Percentiles rank a stretch among this genome's conserved stretches.
Conservation (phyloP, 2,113 vertebrate species). For the Eretmochelys imbricata region DNA sequence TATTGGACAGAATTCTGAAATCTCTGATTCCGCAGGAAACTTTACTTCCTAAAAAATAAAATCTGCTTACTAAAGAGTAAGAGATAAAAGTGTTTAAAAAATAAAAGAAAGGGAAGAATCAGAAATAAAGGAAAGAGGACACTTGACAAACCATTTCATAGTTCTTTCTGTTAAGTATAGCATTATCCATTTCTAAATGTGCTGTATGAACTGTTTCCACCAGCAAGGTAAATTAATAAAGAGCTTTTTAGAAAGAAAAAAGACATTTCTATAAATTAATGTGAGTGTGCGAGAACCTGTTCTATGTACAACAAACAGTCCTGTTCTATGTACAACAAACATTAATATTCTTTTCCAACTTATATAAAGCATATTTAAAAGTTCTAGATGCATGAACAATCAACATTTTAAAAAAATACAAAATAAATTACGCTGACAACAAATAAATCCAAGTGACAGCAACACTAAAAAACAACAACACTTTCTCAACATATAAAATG, state of each 20-base stretch:
- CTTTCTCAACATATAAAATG: neutral
- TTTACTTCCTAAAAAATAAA: constrained; percentile 22
- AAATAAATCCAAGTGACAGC: neutral
- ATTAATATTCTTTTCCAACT: neutral
- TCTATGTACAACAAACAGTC: neutral
- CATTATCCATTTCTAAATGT: constrained; percentile 7
- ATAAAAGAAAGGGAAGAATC: neutral
- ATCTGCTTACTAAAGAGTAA: neutral
- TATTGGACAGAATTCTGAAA: constrained; percentile 51
- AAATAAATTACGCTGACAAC: neutral
- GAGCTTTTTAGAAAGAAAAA: constrained; percentile 29
- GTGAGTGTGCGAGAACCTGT: neutral
- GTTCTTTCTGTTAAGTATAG: neutral
- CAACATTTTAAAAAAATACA: neutral
- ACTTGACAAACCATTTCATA: neutral
- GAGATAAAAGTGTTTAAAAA: neutral
- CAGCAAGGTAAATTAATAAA: constrained; percentile 33
- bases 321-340: neutral
- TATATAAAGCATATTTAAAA: neutral
- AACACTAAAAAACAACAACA: neutral
- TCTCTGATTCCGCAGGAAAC: constrained; percentile 33
- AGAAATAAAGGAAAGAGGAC: neutral
- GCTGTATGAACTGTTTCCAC: neutral
- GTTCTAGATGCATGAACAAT: neutral
- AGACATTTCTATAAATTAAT: constrained; percentile 11